These are phyloP conservation scores for Sinocyclocheilus grahami DNA, from an alignment of 2,113 vertebrate species.

Conservation along the genomic window DNA sequence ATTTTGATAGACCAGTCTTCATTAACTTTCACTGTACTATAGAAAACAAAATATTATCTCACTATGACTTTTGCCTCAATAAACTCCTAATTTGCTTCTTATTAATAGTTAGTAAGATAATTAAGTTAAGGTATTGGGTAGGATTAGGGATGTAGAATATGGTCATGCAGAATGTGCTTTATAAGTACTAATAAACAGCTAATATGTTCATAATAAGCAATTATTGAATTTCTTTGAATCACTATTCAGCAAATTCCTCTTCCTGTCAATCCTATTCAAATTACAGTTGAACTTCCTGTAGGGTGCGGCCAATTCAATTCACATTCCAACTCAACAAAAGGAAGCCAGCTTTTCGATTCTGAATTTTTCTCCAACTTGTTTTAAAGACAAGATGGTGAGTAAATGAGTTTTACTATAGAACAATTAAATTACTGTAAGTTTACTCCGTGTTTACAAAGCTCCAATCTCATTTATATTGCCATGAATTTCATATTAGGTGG, in stretches of 20 bases:
- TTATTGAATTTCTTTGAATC: neutral
- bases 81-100: too few species aligned
- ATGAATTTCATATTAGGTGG: neutral
- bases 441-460: neutral
- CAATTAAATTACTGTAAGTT: neutral
- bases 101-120: too few species aligned
- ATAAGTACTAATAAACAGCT: too few species aligned
- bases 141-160: too few species aligned
- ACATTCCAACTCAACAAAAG: neutral
- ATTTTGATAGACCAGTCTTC: neutral
- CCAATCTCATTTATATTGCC: neutral
- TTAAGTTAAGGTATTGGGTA: too few species aligned
- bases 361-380: neutral
- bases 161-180: too few species aligned
- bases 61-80: neutral
- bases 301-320: neutral
- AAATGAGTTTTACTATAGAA: neutral
- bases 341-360: neutral
- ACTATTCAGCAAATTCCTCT: neutral
- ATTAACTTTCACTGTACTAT: neutral
- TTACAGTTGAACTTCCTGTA: neutral
- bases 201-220: too few species aligned
- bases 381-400: neutral
- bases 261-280: neutral
- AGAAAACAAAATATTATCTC: neutral